Conservation (phyloP, 2,113 vertebrate species). For the Pholis gunnellus region DNA sequence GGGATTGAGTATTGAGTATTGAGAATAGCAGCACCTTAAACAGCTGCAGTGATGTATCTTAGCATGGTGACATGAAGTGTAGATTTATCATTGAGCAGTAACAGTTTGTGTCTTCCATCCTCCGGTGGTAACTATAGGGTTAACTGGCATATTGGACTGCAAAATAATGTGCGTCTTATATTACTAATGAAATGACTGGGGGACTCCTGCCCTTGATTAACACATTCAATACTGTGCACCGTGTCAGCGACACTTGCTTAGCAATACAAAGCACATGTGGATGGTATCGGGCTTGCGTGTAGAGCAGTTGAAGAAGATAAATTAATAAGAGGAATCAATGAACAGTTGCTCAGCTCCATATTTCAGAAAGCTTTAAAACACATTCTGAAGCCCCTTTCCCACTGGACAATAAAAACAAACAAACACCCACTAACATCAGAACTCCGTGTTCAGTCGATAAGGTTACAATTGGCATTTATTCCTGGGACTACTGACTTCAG, state of each 20-base stretch:
- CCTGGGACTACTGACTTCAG: not conserved
- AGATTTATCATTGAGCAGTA: not conserved
- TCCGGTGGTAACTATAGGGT: not conserved
- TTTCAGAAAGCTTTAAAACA: not conserved
- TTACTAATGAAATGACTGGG: not conserved
- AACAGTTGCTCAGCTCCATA: not conserved
- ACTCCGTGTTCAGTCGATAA: not conserved
- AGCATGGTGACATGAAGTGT: not conserved
- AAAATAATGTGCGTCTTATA: not conserved
- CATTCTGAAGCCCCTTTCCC: not conserved
- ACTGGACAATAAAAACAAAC: not conserved
- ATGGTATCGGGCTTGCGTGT: not conserved
- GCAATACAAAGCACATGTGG: conserved; percentile 29
- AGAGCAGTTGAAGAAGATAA: not conserved
- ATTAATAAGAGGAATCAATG: conserved; percentile 16
- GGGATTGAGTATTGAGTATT: not conserved
- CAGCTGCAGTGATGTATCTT: not conserved
- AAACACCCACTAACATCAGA: not conserved
- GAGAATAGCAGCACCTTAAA: not conserved
- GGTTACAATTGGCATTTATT: not conserved
- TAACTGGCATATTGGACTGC: not conserved
- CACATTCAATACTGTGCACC: conserved; percentile 4
- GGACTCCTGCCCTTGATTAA: not conserved
- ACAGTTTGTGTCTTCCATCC: not conserved
- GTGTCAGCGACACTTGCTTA: conserved; percentile 7